Percentiles rank a stretch among this genome's conserved stretches.
phyloP scores from a whole-genome alignment of 2,888 invertebrate species.

The Lepidocyrtoides sp. region DNA sequence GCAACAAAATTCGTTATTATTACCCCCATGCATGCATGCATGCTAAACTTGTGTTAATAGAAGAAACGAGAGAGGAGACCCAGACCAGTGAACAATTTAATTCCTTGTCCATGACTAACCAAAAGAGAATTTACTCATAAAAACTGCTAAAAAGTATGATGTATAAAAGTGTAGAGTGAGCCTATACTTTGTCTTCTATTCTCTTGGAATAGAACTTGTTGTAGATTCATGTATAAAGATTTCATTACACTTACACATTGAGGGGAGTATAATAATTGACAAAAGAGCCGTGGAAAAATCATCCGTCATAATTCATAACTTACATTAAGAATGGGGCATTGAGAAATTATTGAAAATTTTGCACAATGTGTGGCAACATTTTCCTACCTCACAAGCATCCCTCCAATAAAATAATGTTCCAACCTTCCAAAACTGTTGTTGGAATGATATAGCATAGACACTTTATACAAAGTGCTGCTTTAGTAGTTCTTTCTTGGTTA shows the following conservation, averaged over 20 bases:
- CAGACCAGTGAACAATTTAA: conserved; percentile 32
- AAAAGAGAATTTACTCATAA: neutral
- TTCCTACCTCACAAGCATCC: neutral
- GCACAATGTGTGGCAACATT: neutral
- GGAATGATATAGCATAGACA: neutral
- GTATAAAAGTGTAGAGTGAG: too few relatives aligned
- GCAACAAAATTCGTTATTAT: neutral
- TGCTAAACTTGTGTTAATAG: neutral
- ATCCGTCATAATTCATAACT: neutral
- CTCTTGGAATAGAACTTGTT: neutral
- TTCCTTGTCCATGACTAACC: conserved; percentile 57
- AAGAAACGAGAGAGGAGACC: neutral
- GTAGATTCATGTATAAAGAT: too few relatives aligned
- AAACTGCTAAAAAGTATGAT: neutral
- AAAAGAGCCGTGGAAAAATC: too few relatives aligned
- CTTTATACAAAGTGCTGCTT: neutral
- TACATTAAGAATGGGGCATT: neutral
- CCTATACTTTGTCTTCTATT: too few relatives aligned
- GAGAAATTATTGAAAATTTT: neutral
- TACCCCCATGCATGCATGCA: neutral
- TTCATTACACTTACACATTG: too few relatives aligned
- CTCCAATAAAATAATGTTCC: neutral
- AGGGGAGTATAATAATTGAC: too few relatives aligned
- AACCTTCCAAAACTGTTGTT: neutral
- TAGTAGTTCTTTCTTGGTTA: neutral